A percentile compares a stretch with the other conserved stretches of the same genome.
Evolutionary conservation across 2,888 invertebrate species (phyloP).

Genomic region (Crocallis elinguaria): DNA sequence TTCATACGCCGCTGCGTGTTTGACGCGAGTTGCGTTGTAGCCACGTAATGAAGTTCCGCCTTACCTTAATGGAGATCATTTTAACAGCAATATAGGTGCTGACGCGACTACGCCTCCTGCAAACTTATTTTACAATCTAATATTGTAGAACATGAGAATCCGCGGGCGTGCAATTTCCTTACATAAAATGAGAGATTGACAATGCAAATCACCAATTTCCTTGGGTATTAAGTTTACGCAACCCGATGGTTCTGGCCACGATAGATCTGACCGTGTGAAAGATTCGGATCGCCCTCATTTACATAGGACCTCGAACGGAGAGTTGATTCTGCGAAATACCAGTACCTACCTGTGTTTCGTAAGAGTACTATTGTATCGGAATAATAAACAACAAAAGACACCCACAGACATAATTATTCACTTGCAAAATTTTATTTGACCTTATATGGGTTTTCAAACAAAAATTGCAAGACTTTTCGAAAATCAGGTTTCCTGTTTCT

Average conservation of each 20-base stretch:
- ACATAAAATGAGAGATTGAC: constrained; percentile 23
- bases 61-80: constrained; percentile 71
- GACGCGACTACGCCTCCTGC: constrained; percentile 51
- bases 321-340: constrained; percentile 18
- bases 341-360: constrained; percentile 7
- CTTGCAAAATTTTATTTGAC: constrained; percentile 19
- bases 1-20: constrained; percentile 59
- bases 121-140: constrained; percentile 44
- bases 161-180: constrained; percentile 19
- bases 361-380: constrained; percentile 19
- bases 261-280: constrained; percentile 36
- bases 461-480: too few species aligned
- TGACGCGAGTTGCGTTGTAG: constrained; percentile 66
- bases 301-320: constrained; percentile 33
- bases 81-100: constrained; percentile 61
- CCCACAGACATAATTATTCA: constrained; percentile 10
- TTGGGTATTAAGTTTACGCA: constrained; percentile 23
- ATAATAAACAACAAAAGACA: constrained; percentile 17
- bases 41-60: constrained; percentile 76
- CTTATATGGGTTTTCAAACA: too few species aligned
- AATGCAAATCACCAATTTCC: constrained; percentile 28
- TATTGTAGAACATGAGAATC: constrained; percentile 30
- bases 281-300: constrained; percentile 39
- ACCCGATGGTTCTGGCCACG: constrained; percentile 18
- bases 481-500: too few species aligned